Base-by-base conservation (phyloP, 2,113 vertebrate species). In the Dascyllus trimaculatus region DNA sequence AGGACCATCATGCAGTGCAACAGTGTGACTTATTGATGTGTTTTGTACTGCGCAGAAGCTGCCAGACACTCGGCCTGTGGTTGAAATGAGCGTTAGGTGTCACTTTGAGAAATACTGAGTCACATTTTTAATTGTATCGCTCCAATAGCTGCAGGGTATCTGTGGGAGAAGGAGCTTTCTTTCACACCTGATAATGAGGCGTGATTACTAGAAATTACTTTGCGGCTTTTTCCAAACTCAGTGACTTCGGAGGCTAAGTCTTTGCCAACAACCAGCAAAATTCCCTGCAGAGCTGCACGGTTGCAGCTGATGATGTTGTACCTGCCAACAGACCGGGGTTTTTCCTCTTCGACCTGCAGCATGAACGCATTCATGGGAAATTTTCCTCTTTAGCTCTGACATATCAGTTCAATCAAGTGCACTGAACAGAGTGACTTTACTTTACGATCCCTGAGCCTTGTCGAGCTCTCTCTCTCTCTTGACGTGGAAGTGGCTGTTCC, bases 351-450 rank as follows among this genome's bases (percentile, higher is more conserved):
- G 51, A 60, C 32, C 46, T 48, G 21, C 1, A 53, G 58, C 85
- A 61, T 58, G n/a, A 68, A 62, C 15, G 18, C 59, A 45, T 69
- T 75, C 58, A 59, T 54, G 49, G 58, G 71, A 84, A 85, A 8
- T 4, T 25, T 52, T 48, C 17, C 11, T 58, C 52, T 60, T 2
- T 26, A 25, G 43, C 32, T 68, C 7, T 0, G 1, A 48, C 64
- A 75, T 43, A 71, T 69, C 52, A 57, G 32, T 81, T 58, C 29
- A 71, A 59, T 88, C 4, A 60, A 54, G 11, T 38, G 63, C 62
- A 38, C 11, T 46, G 67, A 85, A 82, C 52, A 71, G 60, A 80
- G 32, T 43, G 13, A 45, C 62, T 48, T 53, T 14, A 63, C 21
- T 84, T 68, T 76, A 60, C 45, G 19, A 61, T 60, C 43, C 46